Percentiles rank a stretch among this genome's conserved stretches.
phyloP scores from a whole-genome alignment of 1,140 invertebrate genomes.

The Drosophila mayri region DNA sequence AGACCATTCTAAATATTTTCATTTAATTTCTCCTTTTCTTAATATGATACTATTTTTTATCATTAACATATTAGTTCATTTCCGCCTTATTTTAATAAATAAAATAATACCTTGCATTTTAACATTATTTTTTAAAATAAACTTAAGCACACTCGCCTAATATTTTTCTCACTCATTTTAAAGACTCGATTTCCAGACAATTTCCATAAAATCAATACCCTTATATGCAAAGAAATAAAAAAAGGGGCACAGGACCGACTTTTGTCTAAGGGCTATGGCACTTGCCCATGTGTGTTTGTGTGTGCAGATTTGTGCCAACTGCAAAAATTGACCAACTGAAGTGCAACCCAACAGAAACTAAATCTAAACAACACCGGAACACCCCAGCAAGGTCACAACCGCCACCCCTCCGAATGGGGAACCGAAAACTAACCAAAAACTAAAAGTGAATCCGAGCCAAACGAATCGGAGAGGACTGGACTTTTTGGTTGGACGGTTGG shows the following conservation, averaged over 20 bases:
- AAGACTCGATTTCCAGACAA: neutral
- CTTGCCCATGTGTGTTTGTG: constrained; percentile 9
- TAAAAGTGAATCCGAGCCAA: constrained; percentile 69
- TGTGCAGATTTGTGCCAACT: constrained; percentile 66
- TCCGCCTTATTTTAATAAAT: no score
- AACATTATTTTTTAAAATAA: no score
- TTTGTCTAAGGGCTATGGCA: constrained; percentile 32
- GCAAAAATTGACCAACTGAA: constrained; percentile 67
- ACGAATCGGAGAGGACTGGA: constrained; percentile 29
- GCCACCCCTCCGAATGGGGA: constrained; percentile 49
- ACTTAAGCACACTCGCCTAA: no score
- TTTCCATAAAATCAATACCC: constrained; percentile 30
- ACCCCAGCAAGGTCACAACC: constrained; percentile 62
- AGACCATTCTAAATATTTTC: no score
- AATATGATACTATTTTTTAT: no score
- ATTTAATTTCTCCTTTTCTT: no score
- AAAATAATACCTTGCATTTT: no score
- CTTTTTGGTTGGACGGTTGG: neutral
- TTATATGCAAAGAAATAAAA: constrained; percentile 28
- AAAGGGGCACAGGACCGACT: constrained; percentile 26
- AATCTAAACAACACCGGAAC: constrained; percentile 71
- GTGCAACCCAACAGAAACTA: constrained; percentile 56
- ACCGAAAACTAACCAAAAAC: constrained; percentile 79
- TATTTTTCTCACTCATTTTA: neutral
- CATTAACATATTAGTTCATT: no score